Evolutionary conservation across 2,797 vertebrate genomes (phyloP).

Genomic region (Tenualosa ilisha): DNA sequence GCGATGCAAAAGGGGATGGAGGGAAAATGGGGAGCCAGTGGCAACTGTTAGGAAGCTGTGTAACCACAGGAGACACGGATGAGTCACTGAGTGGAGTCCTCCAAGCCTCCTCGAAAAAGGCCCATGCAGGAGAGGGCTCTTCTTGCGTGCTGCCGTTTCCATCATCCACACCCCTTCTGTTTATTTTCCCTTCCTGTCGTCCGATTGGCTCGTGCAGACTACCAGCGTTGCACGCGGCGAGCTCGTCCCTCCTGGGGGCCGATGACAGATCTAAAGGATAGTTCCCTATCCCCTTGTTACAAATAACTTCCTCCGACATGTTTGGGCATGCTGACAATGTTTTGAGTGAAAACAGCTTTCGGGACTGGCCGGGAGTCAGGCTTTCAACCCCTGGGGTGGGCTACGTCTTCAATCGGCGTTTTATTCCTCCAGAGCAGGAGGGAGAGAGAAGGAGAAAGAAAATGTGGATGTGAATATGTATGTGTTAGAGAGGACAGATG

Average conservation of each 20-base stretch:
- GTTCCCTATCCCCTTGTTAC: conserved; percentile 75
- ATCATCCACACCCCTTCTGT: conserved; percentile 58
- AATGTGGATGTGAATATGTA: background rate
- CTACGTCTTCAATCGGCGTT: conserved; percentile 76
- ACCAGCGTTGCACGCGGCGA: conserved; percentile 54
- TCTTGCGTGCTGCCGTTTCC: conserved; percentile 46
- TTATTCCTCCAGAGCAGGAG: conserved; percentile 66
- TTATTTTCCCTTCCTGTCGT: conserved; percentile 64
- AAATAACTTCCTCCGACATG: conserved; percentile 80
- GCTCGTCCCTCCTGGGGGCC: conserved; percentile 60
- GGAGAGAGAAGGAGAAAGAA: conserved; percentile 47
- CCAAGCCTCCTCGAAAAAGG: background rate
- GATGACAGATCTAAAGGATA: conserved; percentile 78
- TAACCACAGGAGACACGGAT: conserved; percentile 6
- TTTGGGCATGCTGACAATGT: conserved; percentile 77
- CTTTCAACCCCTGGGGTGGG: conserved; percentile 79
- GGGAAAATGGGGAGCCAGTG: conserved; percentile 1
- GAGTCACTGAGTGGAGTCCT: conserved; percentile 1
- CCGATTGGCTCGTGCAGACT: conserved; percentile 68
- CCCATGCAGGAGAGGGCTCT: background rate
- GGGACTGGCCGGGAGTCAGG: conserved; percentile 74
- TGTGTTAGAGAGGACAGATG: background rate
- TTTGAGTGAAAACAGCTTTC: conserved; percentile 81
- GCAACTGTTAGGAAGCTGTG: background rate
- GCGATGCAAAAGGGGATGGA: background rate